Evolutionary conservation across 2,113 vertebrate species (phyloP), one percentile per base, ranked within the genome.

Genomic region (Empidonax traillii): DNA sequence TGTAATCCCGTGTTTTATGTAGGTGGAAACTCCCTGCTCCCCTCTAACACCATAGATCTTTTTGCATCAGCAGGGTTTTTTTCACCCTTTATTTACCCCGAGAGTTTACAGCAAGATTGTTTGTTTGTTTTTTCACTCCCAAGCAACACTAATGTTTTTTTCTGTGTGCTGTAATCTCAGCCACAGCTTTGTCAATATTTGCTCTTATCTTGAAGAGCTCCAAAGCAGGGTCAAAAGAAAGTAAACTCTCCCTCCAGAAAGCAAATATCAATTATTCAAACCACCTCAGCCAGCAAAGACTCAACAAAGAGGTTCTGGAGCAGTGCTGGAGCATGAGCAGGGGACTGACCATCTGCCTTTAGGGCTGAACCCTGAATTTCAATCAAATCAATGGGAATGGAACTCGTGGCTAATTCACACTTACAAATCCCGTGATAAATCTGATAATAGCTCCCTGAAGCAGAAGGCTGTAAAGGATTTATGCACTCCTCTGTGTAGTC

Each of bases 181-280:
- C 71, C 59, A 43, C 82, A 79, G 76, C 89, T 97, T 82, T 93
- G 96, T 97, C 97, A 97, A 94, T 97, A 98, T 98, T 97, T 97
- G 87, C 65, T 83, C 83, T 97, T 97, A 96, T 97, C 96, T 97
- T 96, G 90, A 94, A 97, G 87, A 95, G 92, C 96, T 95, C 93
- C 75, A 93, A 96, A 96, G 94, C 41, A 31, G 63, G 78, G 69
- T 95, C 17, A 49, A 62, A 96, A 92, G 93, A 96, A 94, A 96
- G 88, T 55, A 79, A 96, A 88, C 85, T 89, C 73, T 95, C 66
- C 78, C 55, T 81, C 61, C 68, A 72, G 89, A 94, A 97, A 87
- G 91, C 79, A 97, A 97, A 97, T 74, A 95, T 20, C 82, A 76
- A 79, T 78, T 71, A 81, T 95, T 95, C 88, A 83, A 91, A 91